These are phyloP conservation scores for Rhinoraja longicauda DNA, from an alignment of 2,797 vertebrate species.

Conservation along the genomic window DNA sequence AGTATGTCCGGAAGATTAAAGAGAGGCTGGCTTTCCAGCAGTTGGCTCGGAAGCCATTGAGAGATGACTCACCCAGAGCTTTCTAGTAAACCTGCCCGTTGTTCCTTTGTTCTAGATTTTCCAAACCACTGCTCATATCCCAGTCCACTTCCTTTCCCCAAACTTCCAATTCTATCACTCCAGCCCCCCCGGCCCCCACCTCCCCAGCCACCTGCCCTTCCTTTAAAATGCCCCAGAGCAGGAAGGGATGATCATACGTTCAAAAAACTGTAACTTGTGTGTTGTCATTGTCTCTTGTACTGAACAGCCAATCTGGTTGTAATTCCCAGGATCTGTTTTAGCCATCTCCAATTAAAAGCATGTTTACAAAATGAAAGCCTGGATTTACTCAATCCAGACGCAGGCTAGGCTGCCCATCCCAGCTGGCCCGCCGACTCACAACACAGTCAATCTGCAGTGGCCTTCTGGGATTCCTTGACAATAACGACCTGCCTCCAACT, in stretches of 20 bases:
- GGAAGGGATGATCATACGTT: background rate
- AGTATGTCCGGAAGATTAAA: background rate
- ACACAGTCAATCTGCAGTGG: background rate
- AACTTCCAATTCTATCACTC: too few relatives aligned
- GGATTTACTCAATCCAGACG: background rate
- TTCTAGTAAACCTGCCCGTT: background rate
- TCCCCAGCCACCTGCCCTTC: background rate
- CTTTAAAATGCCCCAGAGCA: background rate
- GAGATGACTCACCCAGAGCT: background rate
- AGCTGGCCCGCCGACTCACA: background rate
- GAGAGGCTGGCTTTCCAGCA: background rate
- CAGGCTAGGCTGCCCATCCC: background rate
- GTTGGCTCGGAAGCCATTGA: conserved; percentile 12
- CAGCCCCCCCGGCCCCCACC: background rate
- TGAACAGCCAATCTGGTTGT: conserved; percentile 8
- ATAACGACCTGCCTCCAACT: background rate
- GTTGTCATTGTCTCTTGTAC: conserved; percentile 24
- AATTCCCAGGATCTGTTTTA: background rate
- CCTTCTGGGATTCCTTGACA: background rate
- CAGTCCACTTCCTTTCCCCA: too few relatives aligned
- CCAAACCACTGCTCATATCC: too few relatives aligned
- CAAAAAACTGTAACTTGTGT: background rate
- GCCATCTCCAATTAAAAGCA: background rate
- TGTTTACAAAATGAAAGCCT: background rate
- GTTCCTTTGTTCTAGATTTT: background rate